These are phyloP conservation scores for Oreocharis arfaki DNA, from an alignment of 2,113 vertebrate species.

Conservation along the genomic window DNA sequence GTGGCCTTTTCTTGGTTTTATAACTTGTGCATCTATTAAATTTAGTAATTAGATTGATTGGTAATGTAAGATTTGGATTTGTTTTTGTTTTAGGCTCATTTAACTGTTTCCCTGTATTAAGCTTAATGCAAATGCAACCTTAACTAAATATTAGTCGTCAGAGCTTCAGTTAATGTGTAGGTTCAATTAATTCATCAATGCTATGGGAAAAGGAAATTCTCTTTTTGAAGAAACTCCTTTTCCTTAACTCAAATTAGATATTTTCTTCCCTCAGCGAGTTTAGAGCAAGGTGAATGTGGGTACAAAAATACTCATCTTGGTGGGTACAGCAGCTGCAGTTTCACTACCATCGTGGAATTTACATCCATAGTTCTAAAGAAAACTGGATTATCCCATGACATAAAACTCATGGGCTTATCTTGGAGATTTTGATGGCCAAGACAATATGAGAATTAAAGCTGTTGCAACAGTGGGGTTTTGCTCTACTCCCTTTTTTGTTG, in stretches of 20 bases:
- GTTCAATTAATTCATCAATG: background rate
- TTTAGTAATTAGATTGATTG: background rate
- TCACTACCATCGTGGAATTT: fast-evolving
- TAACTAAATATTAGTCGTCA: background rate
- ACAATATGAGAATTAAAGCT: background rate
- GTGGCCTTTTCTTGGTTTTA: background rate
- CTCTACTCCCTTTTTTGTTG: background rate
- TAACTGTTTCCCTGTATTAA: background rate
- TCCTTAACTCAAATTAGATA: background rate
- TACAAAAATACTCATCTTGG: background rate
- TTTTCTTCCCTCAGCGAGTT: background rate
- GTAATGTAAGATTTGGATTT: background rate
- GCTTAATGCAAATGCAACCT: background rate
- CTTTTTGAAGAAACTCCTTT: background rate
- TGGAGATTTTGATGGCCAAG: background rate
- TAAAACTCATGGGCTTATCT: background rate
- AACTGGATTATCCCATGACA: background rate
- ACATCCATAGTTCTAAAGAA: background rate
- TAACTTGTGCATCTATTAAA: background rate
- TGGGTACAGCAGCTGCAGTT: background rate
- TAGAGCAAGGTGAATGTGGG: background rate
- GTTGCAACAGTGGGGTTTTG: fast-evolving
- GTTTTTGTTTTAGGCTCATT: slow-evolving; percentile 6
- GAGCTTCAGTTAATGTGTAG: background rate
- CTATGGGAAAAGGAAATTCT: background rate